Conservation (phyloP, 2,113 vertebrate species). For the Xenopus laevis region DNA sequence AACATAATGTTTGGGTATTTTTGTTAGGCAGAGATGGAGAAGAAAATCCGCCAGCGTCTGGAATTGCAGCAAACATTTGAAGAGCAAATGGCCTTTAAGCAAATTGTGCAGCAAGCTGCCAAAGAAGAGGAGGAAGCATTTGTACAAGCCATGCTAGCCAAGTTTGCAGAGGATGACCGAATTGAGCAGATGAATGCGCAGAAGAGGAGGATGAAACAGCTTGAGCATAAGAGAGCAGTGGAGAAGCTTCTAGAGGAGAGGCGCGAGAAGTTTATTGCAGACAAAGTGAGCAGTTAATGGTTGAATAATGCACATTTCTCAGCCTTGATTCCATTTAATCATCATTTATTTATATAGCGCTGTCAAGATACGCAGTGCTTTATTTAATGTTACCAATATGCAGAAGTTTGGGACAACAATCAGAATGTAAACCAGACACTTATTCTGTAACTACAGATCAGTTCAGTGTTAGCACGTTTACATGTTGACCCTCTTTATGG, state of each 20-base stretch:
- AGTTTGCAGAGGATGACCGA: constrained; percentile 85
- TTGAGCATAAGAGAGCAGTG: constrained; percentile 79
- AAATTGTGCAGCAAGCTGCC: constrained; percentile 62
- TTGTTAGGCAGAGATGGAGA: constrained; percentile 77
- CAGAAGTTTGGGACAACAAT: no score
- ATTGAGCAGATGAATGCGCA: constrained; percentile 87
- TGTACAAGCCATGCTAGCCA: constrained; percentile 72
- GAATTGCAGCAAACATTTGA: constrained; percentile 72
- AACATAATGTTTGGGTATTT: no score
- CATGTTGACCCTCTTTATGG: no score
- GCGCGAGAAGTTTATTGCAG: constrained; percentile 65
- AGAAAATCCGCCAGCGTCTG: constrained; percentile 72
- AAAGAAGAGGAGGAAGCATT: constrained; percentile 78
- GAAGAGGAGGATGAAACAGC: constrained; percentile 82
- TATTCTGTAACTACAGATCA: no score
- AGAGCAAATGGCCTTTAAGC: constrained; percentile 79
- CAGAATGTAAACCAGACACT: no score
- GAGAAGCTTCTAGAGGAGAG: constrained; percentile 79
- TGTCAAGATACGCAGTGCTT: no score
- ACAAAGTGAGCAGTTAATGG: constrained; percentile 67
- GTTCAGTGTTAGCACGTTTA: no score
- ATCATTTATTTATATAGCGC: no score
- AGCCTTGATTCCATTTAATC: no score
- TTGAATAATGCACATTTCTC: no score
- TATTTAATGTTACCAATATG: no score